Conservation (phyloP, 2,113 vertebrate genomes). For the Pomatostomus ruficeps region DNA sequence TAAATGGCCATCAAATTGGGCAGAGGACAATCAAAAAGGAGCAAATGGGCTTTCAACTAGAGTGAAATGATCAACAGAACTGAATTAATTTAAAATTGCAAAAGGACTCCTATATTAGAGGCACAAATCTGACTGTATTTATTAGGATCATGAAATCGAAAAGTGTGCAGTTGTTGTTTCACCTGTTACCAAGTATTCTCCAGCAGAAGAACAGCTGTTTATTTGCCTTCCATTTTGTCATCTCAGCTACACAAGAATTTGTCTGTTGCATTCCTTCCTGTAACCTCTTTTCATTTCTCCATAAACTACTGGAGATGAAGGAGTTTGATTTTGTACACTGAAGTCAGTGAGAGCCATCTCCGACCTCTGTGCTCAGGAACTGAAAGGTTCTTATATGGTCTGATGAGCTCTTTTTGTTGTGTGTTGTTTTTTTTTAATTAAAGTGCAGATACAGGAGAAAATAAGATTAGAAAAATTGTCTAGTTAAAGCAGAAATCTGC, state of each 20-base stretch:
- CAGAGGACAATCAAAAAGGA: background rate
- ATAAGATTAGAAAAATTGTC: background rate
- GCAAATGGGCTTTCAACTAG: background rate
- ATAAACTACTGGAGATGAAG: background rate
- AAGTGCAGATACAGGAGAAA: background rate
- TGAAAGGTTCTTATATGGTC: background rate
- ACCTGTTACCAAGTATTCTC: conserved; percentile 6
- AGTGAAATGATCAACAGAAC: background rate
- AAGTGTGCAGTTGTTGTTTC: background rate
- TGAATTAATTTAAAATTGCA: background rate
- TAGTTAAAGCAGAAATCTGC: background rate
- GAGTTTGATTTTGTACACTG: background rate
- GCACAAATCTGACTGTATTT: background rate
- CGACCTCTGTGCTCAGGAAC: background rate
- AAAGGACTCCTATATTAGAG: background rate
- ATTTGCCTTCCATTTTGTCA: background rate
- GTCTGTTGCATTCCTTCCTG: background rate
- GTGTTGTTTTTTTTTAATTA: background rate
- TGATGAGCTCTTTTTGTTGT: background rate
- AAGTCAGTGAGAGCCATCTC: background rate
- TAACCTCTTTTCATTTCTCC: background rate
- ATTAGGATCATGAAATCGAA: background rate
- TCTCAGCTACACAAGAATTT: background rate
- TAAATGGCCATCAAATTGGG: background rate
- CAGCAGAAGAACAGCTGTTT: conserved; percentile 22